A percentile compares a stretch with the other conserved stretches of the same genome.
Evolutionary conservation across 2,113 vertebrate genomes (phyloP).

Genomic region (Catharus bicknelli): DNA sequence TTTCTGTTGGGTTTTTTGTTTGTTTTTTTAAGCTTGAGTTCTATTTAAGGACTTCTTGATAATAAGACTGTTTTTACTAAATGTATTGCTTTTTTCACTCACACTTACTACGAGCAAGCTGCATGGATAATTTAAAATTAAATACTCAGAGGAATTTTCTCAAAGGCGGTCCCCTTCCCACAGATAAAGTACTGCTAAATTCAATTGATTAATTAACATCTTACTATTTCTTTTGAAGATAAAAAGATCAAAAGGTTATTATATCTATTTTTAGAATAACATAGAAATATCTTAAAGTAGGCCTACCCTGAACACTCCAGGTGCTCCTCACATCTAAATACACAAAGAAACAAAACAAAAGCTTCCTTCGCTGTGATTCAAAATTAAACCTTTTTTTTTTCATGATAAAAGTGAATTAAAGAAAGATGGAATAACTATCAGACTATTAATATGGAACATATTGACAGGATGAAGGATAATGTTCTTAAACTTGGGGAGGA

Average conservation of each 20-base stretch:
- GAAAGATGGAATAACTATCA: neutral
- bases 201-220: neutral
- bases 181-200: conserved; percentile 3
- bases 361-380: neutral
- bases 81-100: neutral
- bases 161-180: neutral
- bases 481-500: neutral
- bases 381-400: neutral
- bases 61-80: neutral
- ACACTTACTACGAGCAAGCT: neutral
- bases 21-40: neutral
- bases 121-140: neutral
- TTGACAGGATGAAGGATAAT: neutral
- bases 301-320: neutral
- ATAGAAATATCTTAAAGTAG: neutral
- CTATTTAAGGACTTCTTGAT: neutral
- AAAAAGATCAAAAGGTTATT: neutral
- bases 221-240: conserved; percentile 19
- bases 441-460: neutral
- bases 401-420: neutral
- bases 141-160: neutral
- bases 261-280: neutral
- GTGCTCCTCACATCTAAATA: neutral
- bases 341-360: neutral
- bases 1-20: neutral